Evolutionary conservation across 1,140 invertebrate genomes (phyloP).

Genomic region (Muscidifurax raptorellus): DNA sequence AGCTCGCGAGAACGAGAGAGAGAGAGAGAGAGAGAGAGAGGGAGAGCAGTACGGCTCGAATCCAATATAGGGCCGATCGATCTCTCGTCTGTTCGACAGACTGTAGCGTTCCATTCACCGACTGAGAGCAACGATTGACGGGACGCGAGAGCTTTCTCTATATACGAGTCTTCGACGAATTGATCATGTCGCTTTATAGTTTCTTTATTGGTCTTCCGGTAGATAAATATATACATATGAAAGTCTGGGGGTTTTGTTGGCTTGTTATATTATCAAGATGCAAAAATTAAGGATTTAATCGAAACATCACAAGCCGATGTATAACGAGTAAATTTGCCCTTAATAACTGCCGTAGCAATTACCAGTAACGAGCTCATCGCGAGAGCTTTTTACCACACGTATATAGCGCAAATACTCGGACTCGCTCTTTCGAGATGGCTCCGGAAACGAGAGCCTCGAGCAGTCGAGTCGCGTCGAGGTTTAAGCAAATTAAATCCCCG

Average conservation of each 20-base stretch:
- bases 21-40: not conserved
- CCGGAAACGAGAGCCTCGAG: not conserved
- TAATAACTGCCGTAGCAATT: not conserved
- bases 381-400: not conserved
- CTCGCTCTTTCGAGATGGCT: not conserved
- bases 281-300: too few species aligned
- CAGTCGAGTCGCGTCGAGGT: conserved; percentile 21
- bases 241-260: too few species aligned
- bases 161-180: conserved; percentile 14
- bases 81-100: conserved; percentile 33
- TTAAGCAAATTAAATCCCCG: conserved; percentile 52
- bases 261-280: too few species aligned
- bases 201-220: too few species aligned
- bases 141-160: not conserved
- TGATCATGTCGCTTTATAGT: conserved; percentile 1
- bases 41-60: not conserved
- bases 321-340: not conserved
- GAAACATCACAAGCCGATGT: not conserved
- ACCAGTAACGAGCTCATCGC: not conserved
- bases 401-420: not conserved
- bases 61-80: conserved; percentile 31
- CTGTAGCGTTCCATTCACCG: not conserved
- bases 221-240: too few species aligned
- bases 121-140: not conserved
- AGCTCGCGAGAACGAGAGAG: too few species aligned